phyloP scores from a whole-genome alignment of 2,797 vertebrate genomes.

The Pantherophis vulpinus region DNA sequence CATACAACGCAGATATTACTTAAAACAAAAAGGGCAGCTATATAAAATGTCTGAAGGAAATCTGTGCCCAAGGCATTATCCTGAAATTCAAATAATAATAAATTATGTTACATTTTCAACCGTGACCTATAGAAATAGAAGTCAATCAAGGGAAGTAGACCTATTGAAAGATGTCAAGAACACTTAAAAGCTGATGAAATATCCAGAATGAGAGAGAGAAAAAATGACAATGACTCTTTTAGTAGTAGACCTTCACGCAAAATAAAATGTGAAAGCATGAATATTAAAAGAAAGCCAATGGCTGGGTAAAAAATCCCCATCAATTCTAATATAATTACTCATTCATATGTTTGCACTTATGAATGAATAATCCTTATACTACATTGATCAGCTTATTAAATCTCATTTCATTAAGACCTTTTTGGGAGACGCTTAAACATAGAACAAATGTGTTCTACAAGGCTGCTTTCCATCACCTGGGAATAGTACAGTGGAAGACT shows the following conservation, averaged over 20 bases:
- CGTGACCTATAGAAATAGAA: neutral
- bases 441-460: neutral
- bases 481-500: neutral
- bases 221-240: neutral
- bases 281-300: neutral
- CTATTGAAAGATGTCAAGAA: neutral
- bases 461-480: neutral
- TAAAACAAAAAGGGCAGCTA: neutral
- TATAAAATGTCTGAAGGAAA: neutral
- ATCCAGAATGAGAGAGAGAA: neutral
- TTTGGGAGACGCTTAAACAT: neutral
- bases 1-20: neutral
- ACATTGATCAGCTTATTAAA: neutral
- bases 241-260: neutral
- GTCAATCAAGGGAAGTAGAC: neutral
- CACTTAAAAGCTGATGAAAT: neutral
- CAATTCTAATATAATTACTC: neutral
- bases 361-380: neutral
- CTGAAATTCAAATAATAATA: neutral
- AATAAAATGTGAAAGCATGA: neutral
- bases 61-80: neutral
- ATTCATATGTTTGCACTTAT: neutral
- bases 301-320: neutral
- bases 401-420: neutral
- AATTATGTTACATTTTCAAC: constrained; percentile 13